Base-by-base conservation (phyloP, 2,797 vertebrate species). In the Sebastes itinus region DNA sequence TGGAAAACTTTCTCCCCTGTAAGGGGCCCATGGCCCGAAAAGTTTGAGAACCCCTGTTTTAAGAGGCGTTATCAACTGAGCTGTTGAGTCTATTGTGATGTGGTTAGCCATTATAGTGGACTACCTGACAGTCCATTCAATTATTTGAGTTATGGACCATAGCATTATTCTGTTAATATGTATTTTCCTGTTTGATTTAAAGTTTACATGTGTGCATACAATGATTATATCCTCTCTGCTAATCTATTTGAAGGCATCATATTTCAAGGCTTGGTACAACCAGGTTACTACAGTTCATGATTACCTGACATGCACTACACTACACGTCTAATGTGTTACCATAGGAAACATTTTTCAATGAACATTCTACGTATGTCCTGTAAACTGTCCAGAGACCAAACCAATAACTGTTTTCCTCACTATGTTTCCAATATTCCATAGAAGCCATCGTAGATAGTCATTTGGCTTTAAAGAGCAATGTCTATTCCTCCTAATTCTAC, bases 401-500 rank as follows among this genome's bases (percentile, higher is more conserved):
- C 8, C 35, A 71, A 63, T 13, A 12, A 18, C 12, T 5, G 20
- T 35, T 70, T 80, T 30, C 59, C 30, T 52, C 58, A 23, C n/a
- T 20, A 12, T 20, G 13, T 62, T 32, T 30, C 35, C 20, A 69
- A 11, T 54, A 23, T 42, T 52, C n/a, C 30, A 49, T 27, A 49
- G 16, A 25, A 62, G n/a, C 7, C 10, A 59, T 33, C 22, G 1
- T 23, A 59, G 20, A 22, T 13, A 52, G 20, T n/a, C 20, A 42
- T 64, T 7, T 35, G 33, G 10, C 35, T 54, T 67, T 54, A 62
- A 58, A 59, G 42, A 49, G 38, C 27, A 62, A 13, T 32, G 7
- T 52, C 13, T 67, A 70, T 56, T 13, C 23, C 9, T 58, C 23
- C 20, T 25, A 58, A 14, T 72, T 82, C 76, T 76, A 64, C 33